Evolutionary conservation across 1,140 invertebrate species (phyloP), one percentile per base, ranked within the genome.

Genomic region (Drosophila takahashii): DNA sequence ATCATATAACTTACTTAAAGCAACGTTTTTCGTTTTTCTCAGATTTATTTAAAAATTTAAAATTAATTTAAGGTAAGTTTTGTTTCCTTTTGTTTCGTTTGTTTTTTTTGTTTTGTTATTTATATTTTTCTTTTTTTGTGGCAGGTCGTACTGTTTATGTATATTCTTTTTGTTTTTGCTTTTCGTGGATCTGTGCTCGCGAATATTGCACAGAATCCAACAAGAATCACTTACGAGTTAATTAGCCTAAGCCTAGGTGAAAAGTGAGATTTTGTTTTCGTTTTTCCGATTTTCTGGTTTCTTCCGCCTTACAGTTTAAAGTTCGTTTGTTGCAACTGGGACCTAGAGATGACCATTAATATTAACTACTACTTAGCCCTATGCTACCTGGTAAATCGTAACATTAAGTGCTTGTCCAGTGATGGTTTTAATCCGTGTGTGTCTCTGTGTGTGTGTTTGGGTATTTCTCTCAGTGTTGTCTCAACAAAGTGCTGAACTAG

Each of bases 401-500:
- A 89, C 83, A 87, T 87, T 89, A 77, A 89, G 84, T 87, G 84
- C 85, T 73, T 54, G 61, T 78, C 65, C 67, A 70, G 51, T 71
- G 67, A 67, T 67, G 64, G 27, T 66, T 27, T 16, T n/a, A 50
- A 37, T 61, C 34, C 62, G 47, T 71, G 54, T 66, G 62, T 72
- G 59, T n/a, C n/a, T n/a, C n/a, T n/a, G n/a, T 61, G 27, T 42
- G 32, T 42, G 41, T 56, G 64, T 39, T 70, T 32, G 36, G 29
- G 29, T 66, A 56, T 71, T 44, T 71, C 45, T 71, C 39, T 62
- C 26, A 57, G 56, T 73, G 41, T 62, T 54, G 29, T 57, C 22
- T 79, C 76, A 84, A 84, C 80, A 84, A 84, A 69, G 81, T 86
- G 81, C 76, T 84, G 80, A 84, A 81, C 81, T 81, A 81, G 70